These are phyloP conservation scores for Cacoxenus indagator DNA, from an alignment of 2,888 invertebrate species.

Conservation along the genomic window DNA sequence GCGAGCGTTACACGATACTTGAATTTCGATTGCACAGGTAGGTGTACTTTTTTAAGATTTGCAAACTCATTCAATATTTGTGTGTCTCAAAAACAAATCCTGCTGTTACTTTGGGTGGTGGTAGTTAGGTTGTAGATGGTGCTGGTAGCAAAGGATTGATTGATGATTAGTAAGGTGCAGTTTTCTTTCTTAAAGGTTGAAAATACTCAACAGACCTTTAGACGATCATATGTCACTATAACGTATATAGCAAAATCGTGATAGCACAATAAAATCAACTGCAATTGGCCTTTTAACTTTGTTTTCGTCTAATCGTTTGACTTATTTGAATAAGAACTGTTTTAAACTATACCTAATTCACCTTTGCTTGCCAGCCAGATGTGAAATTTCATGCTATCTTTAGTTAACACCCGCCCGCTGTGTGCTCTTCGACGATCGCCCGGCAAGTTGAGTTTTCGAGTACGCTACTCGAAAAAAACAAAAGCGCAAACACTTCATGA, in stretches of 20 bases:
- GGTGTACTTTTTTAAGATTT: conserved; percentile 15
- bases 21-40: conserved; percentile 54
- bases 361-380: conserved; percentile 35
- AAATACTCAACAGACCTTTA: too few relatives aligned
- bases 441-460: neutral
- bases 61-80: conserved; percentile 29
- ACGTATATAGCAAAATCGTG: too few relatives aligned
- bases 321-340: too few relatives aligned
- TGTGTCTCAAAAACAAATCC: conserved; percentile 23
- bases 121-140: neutral
- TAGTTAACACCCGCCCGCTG: conserved; percentile 28
- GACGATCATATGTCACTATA: too few relatives aligned
- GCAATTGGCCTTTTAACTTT: too few relatives aligned
- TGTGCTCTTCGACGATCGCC: conserved; percentile 15
- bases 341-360: too few relatives aligned
- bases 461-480: conserved; percentile 20
- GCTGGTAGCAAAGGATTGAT: neutral
- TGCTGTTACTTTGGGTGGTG: conserved; percentile 20
- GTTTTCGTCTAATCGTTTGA: too few relatives aligned
- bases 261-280: too few relatives aligned
- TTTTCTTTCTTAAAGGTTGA: too few relatives aligned
- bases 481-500: conserved; percentile 53
- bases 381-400: conserved; percentile 37
- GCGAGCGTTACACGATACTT: conserved; percentile 45
- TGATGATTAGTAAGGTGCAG: neutral